A percentile compares a stretch with the other conserved stretches of the same genome.
phyloP scores from a whole-genome alignment of 2,797 vertebrate species.

The Oreortyx pictus region DNA sequence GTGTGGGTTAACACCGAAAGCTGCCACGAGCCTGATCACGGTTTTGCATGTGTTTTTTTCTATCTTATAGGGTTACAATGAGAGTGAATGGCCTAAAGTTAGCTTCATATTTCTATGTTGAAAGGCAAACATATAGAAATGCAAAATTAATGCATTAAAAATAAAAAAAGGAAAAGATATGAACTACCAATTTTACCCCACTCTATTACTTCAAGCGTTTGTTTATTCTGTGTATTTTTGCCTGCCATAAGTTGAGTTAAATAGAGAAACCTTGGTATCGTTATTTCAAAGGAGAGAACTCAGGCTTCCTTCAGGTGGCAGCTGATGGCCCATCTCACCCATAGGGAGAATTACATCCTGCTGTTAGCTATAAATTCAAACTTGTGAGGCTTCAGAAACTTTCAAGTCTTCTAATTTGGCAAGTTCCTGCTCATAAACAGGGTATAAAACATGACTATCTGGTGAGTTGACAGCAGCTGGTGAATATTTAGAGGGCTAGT shows the following conservation, averaged over 20 bases:
- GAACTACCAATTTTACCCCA: not conserved
- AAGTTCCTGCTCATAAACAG: not conserved
- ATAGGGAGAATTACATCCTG: not conserved
- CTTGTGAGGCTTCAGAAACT: not conserved
- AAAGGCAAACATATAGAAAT: not conserved
- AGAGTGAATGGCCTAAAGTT: not conserved
- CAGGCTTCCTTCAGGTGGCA: not conserved
- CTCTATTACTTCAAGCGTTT: not conserved
- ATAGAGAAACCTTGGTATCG: not conserved
- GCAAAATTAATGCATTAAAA: slow-evolving; percentile 25
- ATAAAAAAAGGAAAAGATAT: slow-evolving; percentile 22
- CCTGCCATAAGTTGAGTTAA: not conserved
- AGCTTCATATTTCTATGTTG: not conserved
- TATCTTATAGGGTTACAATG: too few species aligned
- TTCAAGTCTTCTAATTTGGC: not conserved
- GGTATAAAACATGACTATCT: not conserved
- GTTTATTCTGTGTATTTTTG: not conserved
- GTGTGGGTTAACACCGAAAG: not conserved
- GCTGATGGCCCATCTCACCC: not conserved
- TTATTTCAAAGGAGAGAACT: not conserved
- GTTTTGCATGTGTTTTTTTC: not conserved
- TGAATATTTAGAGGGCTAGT: not conserved
- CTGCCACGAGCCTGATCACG: not conserved
- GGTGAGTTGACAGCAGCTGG: not conserved
- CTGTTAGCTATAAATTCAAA: not conserved